Conservation (phyloP, 2,113 vertebrate species). For the Cyanocitta stelleri region DNA sequence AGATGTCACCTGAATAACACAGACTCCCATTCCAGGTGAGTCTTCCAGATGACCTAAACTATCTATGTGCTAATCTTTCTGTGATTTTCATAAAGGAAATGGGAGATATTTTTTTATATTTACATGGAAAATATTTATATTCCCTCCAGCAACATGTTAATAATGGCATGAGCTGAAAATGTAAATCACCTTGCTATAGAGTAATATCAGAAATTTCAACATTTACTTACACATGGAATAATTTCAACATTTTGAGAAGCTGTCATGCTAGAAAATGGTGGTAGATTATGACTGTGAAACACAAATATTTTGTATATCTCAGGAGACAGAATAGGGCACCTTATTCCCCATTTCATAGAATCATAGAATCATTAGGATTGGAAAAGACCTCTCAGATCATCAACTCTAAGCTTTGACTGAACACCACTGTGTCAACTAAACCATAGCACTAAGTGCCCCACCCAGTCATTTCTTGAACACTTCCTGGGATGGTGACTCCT, state of each 20-base stretch:
- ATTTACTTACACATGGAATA: neutral
- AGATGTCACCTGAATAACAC: neutral
- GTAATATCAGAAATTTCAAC: neutral
- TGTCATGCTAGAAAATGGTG: neutral
- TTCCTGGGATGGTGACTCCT: neutral
- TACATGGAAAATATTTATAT: neutral
- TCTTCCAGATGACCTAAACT: neutral
- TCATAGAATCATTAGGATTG: neutral
- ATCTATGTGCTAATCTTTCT: neutral
- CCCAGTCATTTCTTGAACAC: neutral
- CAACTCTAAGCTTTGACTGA: neutral
- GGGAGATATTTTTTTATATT: neutral
- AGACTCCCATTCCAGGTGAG: neutral
- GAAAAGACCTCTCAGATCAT: neutral
- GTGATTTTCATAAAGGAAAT: neutral
- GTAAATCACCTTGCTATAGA: neutral
- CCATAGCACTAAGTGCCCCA: neutral
- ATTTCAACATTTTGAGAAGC: neutral
- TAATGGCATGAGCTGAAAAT: neutral
- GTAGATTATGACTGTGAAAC: neutral
- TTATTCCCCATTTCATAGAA: neutral
- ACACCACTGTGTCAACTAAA: neutral
- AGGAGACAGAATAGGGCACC: neutral
- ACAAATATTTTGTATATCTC: neutral
- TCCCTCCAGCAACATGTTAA: neutral